Evolutionary conservation across 2,888 invertebrate genomes (phyloP), one percentile per base, ranked within the genome.

Genomic region (Mantis religiosa): DNA sequence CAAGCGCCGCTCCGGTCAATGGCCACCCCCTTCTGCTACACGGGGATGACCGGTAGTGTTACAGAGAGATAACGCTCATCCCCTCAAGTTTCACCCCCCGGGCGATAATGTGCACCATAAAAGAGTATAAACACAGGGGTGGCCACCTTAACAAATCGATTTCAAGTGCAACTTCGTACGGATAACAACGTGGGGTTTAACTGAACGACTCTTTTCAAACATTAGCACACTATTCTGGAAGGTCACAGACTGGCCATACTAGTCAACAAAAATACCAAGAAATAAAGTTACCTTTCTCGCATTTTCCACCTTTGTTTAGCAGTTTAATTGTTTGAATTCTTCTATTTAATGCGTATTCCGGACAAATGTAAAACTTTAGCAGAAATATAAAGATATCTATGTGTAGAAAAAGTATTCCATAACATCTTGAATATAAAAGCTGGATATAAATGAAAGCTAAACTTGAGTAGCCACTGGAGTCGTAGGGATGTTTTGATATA

Each of bases 31-130:
- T 87, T 82, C 82, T 82, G n/a, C 82, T 87, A 87, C 82, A 87
- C 87, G 87, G 87, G 87, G 87, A 87, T 87, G 87, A 87, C 87
- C 88, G 88, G 88, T 81, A 81, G 88, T 88, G 88, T 84, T 84
- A 88, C 84, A 84, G 88, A 27, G 81, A 88, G 88, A 88, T 88
- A 88, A 88, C 88, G 88, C 84, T 41, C 85, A 85, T 25, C 85
- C 88, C 85, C 88, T 84, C 83, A 83, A 84, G 88, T 71, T 47
- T 27, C 87, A 34, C 84, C 28, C 87, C 87, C 28, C 87, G 28
- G n/a, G 87, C 87, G 20, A 82, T 82, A 85, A 85, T 85, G 84
- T 84, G 28, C 54, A 47, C 27, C 85, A 85, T 47, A 85, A 85
- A 85, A 85, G 47, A 20, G 34, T 71, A 87, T 34, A 41, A 14